Percentiles rank a stretch among this genome's conserved stretches.
These are phyloP conservation scores for Chaetoderma sp. DNA, from an alignment of 2,888 invertebrate genomes.

Conservation along the genomic window DNA sequence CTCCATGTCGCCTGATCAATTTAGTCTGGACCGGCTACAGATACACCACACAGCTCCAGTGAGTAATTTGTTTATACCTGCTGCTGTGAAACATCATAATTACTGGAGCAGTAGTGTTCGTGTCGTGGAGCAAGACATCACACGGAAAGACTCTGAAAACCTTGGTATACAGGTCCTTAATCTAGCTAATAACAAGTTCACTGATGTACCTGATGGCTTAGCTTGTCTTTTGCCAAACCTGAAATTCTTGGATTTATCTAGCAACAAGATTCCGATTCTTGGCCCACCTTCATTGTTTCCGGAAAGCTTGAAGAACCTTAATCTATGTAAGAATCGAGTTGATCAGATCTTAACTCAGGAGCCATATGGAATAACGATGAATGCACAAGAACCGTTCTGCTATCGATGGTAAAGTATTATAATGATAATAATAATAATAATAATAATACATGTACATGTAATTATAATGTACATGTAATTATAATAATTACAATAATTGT, in stretches of 20 bases:
- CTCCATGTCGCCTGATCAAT: too few species aligned
- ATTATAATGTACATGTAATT: too few species aligned
- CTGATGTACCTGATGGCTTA: constrained; percentile 86
- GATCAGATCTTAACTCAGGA: constrained; percentile 81
- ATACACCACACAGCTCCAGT: too few species aligned
- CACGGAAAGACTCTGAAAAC: constrained; percentile 3
- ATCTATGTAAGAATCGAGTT: constrained; percentile 76
- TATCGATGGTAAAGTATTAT: too few species aligned
- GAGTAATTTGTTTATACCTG: too few species aligned
- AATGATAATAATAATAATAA: too few species aligned
- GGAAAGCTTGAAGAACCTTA: constrained; percentile 87
- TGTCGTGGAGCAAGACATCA: constrained; percentile 34
- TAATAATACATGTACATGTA: too few species aligned
- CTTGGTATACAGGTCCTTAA: constrained; percentile 75
- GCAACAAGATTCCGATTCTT: constrained; percentile 81
- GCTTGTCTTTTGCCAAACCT: constrained; percentile 91
- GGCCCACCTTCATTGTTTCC: constrained; percentile 93
- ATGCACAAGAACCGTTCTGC: constrained; percentile 29
- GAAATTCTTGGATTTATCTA: constrained; percentile 89
- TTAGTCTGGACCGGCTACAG: too few species aligned
- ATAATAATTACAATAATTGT: too few species aligned
- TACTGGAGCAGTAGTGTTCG: constrained; percentile 36
- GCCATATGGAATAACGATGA: constrained; percentile 17
- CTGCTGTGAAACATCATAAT: constrained; percentile 39
- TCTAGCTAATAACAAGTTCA: constrained; percentile 91